Conservation (phyloP, 2,888 invertebrate genomes). For the Sipha maydis region DNA sequence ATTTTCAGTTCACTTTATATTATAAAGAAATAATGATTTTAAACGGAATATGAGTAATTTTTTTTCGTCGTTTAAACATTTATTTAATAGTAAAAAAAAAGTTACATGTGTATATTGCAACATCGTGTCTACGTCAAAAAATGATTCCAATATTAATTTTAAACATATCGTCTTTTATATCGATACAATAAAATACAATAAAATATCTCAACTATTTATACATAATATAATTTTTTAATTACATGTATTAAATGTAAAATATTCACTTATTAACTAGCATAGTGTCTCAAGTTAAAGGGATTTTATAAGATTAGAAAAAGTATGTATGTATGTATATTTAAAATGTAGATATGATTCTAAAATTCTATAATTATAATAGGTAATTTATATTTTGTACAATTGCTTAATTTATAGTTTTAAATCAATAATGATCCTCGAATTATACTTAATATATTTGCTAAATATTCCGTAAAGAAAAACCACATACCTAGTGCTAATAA, state of each 20-base stretch:
- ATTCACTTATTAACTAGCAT: background rate
- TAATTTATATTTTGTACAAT: background rate
- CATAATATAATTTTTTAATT: too few relatives aligned
- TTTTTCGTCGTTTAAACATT: too few relatives aligned
- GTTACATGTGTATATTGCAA: too few relatives aligned
- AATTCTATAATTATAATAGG: background rate
- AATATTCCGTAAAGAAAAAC: background rate
- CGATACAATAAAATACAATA: too few relatives aligned
- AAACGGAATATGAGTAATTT: too few relatives aligned
- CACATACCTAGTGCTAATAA: slow-evolving; percentile 23
- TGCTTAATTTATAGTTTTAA: background rate
- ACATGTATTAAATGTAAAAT: background rate
- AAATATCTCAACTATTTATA: too few relatives aligned
- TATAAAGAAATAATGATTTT: too few relatives aligned
- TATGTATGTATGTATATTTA: background rate
- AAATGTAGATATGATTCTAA: background rate
- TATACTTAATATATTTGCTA: background rate
- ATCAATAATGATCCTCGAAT: background rate
- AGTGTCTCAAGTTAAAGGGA: background rate
- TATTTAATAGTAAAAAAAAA: too few relatives aligned
- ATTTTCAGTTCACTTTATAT: too few relatives aligned
- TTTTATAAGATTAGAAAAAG: background rate
- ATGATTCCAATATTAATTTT: too few relatives aligned
- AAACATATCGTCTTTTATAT: too few relatives aligned
- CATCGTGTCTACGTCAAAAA: too few relatives aligned